phyloP scores from a whole-genome alignment of 2,888 invertebrate species.

The Zygothrica quintamaculata region DNA sequence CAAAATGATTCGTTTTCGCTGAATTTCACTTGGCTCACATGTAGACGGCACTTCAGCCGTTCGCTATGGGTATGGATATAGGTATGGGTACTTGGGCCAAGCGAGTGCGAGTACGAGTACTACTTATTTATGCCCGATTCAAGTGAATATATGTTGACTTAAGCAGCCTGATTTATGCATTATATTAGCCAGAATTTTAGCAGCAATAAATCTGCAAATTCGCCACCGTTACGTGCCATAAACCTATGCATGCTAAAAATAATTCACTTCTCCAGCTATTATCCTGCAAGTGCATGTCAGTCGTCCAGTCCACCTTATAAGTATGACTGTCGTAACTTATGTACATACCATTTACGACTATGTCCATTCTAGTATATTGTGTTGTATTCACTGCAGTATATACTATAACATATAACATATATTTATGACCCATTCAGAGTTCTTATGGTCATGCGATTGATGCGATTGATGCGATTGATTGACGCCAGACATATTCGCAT shows the following conservation, averaged over 20 bases:
- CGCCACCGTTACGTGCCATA: conserved; percentile 47
- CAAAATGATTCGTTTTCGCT: conserved; percentile 69
- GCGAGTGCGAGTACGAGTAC: conserved; percentile 3
- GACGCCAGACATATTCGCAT: background rate
- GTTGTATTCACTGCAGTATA: background rate
- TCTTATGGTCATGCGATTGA: conserved; percentile 9
- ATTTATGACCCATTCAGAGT: conserved; percentile 26
- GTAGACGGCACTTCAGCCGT: conserved; percentile 6
- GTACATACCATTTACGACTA: conserved; percentile 11
- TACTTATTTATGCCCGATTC: conserved; percentile 60
- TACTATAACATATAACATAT: no score
- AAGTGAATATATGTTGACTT: conserved; percentile 65
- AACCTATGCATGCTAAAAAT: conserved; percentile 48
- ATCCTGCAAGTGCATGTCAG: conserved; percentile 32
- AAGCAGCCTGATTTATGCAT: conserved; percentile 72
- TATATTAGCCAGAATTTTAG: conserved; percentile 71
- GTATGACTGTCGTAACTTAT: conserved; percentile 5
- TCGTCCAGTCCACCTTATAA: background rate
- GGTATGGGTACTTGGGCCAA: conserved; percentile 11
- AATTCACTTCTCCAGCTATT: conserved; percentile 36
- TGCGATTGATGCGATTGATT: no score
- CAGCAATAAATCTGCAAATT: conserved; percentile 68
- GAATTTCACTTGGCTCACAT: conserved; percentile 66
- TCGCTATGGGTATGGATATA: conserved; percentile 7
- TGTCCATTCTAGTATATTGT: conserved; percentile 3